Evolutionary conservation across 1,140 invertebrate species (phyloP).

Genomic region (Drosophila sturtevanti): DNA sequence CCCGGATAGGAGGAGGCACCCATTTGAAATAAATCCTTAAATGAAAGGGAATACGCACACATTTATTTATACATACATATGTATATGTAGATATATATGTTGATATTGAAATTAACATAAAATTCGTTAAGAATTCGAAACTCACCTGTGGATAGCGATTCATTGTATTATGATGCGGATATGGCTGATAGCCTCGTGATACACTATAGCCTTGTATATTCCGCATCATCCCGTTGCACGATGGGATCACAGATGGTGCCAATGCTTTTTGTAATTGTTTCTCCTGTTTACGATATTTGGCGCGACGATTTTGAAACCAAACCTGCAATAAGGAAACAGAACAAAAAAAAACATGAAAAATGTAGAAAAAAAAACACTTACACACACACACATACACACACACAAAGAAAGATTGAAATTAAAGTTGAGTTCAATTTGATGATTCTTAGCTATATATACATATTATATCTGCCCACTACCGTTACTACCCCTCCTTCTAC

Average conservation of each 20-base stretch:
- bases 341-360: background rate
- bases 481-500: background rate
- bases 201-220: constrained; percentile 96
- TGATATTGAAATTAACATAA: no score
- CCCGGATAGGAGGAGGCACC: constrained; percentile 93
- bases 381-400: no score
- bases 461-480: background rate
- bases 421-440: background rate
- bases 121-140: no score
- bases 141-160: constrained; percentile 96
- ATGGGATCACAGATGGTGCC: constrained; percentile 93
- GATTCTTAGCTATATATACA: constrained; percentile 1
- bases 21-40: constrained; percentile 89
- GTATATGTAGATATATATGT: background rate
- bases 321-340: constrained; percentile 77
- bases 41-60: constrained; percentile 7
- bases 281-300: constrained; percentile 99
- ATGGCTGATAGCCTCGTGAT: constrained; percentile 94
- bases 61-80: no score
- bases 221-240: constrained; percentile 97
- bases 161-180: constrained; percentile 95
- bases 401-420: background rate
- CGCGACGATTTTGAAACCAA: constrained; percentile 98
- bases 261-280: constrained; percentile 98
- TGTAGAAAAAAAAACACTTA: background rate